Evolutionary conservation across 1,140 invertebrate species (phyloP).

Genomic region (Anastrepha obliqua): DNA sequence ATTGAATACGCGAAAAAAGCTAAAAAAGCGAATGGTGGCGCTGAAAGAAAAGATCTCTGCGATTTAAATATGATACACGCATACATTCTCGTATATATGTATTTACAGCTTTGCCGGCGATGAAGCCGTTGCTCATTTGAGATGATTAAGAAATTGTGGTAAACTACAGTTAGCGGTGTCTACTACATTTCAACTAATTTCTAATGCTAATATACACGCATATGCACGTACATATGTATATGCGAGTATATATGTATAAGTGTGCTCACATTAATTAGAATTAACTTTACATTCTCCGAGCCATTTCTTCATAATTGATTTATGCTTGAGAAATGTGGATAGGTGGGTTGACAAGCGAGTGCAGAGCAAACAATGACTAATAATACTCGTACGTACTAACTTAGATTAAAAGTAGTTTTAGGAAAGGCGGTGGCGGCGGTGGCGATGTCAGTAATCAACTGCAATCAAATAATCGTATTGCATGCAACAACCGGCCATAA

Average conservation of each 20-base stretch:
- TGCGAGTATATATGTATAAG: background rate
- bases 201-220: background rate
- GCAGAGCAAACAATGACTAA: background rate
- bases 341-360: background rate
- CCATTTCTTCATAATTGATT: conserved; percentile 1
- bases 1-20: background rate
- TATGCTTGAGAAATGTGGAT: background rate
- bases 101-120: background rate
- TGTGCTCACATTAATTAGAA: background rate
- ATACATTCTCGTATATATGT: background rate
- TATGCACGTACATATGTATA: background rate
- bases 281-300: background rate
- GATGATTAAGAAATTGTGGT: background rate
- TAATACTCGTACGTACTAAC: background rate
- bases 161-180: background rate
- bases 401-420: background rate
- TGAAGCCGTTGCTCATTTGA: background rate
- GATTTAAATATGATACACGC: background rate
- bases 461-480: conserved; percentile 15
- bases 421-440: background rate
- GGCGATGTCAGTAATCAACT: background rate
- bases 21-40: background rate
- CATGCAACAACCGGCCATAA: conserved; percentile 8
- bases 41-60: background rate
- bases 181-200: background rate